Evolutionary conservation across 2,113 vertebrate species (phyloP).

Genomic region (Amphilophus citrinellus): DNA sequence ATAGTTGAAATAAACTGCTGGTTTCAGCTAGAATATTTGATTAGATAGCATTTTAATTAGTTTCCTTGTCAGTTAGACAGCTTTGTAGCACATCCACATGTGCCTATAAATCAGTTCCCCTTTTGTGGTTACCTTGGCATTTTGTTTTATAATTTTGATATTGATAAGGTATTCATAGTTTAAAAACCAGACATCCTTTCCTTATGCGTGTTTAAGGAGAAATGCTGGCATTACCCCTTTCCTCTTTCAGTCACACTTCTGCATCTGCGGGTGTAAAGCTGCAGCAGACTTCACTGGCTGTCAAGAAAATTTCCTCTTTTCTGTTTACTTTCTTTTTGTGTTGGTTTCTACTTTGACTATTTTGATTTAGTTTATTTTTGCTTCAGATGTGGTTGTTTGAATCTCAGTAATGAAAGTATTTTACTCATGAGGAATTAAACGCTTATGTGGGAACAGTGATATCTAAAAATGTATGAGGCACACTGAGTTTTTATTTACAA

Average conservation of each 20-base stretch:
- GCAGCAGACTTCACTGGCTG: neutral
- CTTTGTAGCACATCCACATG: neutral
- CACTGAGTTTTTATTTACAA: neutral
- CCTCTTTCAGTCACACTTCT: constrained; percentile 61
- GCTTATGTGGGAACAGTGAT: too few relatives aligned
- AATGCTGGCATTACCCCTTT: neutral
- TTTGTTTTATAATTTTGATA: neutral
- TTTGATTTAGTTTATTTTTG: neutral
- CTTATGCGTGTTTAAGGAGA: neutral
- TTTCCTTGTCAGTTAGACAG: neutral
- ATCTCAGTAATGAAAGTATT: neutral
- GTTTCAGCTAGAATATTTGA: neutral
- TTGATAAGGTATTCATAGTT: neutral
- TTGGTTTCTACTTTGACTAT: neutral
- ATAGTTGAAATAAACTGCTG: neutral
- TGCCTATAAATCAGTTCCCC: constrained; percentile 24
- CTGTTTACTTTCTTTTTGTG: neutral
- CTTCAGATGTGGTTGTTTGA: neutral
- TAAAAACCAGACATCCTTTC: neutral
- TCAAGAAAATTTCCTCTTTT: neutral
- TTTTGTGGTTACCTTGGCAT: neutral
- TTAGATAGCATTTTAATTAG: neutral
- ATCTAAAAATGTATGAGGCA: neutral
- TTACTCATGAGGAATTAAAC: neutral
- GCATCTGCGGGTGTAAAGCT: constrained; percentile 37